phyloP scores from a whole-genome alignment of 2,113 vertebrate genomes.

The Candoia aspera region DNA sequence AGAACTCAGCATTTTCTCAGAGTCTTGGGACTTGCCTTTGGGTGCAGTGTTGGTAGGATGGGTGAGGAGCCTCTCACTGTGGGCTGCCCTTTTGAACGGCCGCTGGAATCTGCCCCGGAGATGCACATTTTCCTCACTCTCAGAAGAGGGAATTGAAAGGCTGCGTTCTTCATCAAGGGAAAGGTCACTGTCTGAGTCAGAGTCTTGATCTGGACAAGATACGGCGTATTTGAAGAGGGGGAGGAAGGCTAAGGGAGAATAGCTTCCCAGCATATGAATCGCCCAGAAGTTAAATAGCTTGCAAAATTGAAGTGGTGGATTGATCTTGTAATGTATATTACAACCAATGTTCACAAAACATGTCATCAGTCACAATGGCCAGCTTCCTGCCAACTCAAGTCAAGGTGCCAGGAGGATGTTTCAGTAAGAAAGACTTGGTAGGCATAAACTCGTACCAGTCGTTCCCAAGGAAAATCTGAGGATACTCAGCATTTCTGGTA shows the following conservation, averaged over 20 bases:
- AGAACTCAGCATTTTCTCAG: neutral
- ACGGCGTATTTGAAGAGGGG: neutral
- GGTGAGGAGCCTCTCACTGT: constrained; percentile 91
- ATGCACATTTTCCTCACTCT: constrained; percentile 94
- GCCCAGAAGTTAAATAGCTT: neutral
- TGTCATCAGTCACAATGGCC: neutral
- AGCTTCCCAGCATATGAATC: neutral
- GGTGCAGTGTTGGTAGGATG: constrained; percentile 82
- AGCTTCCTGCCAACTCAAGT: neutral
- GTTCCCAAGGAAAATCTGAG: neutral
- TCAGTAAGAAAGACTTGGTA: neutral
- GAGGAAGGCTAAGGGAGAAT: neutral
- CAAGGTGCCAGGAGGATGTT: neutral
- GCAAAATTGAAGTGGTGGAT: neutral
- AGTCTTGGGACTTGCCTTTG: constrained; percentile 78
- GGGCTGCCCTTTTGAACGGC: constrained; percentile 88
- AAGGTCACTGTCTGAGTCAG: constrained; percentile 93
- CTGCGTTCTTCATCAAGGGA: constrained; percentile 95
- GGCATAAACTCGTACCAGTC: neutral
- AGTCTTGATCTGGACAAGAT: constrained; percentile 84
- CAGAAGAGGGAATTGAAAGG: constrained; percentile 94
- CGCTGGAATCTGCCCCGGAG: constrained; percentile 91
- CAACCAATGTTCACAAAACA: neutral
- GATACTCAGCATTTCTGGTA: fast-evolving
- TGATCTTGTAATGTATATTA: neutral